Base-by-base conservation (phyloP, 1,140 invertebrate species). In the Drosophila pruinosa region DNA sequence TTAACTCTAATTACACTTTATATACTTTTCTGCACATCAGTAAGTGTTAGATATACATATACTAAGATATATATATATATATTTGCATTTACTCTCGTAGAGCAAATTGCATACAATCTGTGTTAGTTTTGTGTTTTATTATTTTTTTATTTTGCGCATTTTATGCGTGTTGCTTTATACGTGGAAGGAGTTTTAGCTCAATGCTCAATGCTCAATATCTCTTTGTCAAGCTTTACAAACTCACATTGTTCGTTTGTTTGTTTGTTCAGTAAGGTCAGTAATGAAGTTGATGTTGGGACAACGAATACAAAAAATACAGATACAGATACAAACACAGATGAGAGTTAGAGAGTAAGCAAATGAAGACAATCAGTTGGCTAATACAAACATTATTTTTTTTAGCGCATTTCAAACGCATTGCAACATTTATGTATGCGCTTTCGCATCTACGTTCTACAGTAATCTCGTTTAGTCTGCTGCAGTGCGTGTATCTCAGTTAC, bases 131-230 rank as follows among this genome's bases (percentile, higher is more conserved):
- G 36, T 57, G 3, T 45, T 57, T 72, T 65, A 8, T 28, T 75
- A 48, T 45, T 54, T 36, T 12, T 34, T 68, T 39, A 61, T 79
- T 74, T 86, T 88, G 74, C 82, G 81, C 82, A 86, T 86, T 86
- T 78, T 75, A 86, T 86, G 82, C 82, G 73, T 82, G 78, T 86
- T 86, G 82, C 82, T 86, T 86, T 78, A 59, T 75, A 75, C 48
- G 71, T 86, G 82, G 82, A 86, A 86, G 82, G 82, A 86, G 78
- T 88, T 22, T 83, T 81, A 78, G 78, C 78, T 82, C 70, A 74
- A 69, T 72, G 21, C 38, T 54, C 26, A 58, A 58, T 34, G 53
- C 54, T 6, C 54, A 41, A 31, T 43, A 12, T 43, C 7, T n/a
- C n/a, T n/a, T n/a, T n/a, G 19, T 26, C 43, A 26, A 47, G 10